A percentile compares a stretch with the other conserved stretches of the same genome.
Evolutionary conservation across 2,797 vertebrate genomes (phyloP).

Genomic region (Glyptemys insculpta): DNA sequence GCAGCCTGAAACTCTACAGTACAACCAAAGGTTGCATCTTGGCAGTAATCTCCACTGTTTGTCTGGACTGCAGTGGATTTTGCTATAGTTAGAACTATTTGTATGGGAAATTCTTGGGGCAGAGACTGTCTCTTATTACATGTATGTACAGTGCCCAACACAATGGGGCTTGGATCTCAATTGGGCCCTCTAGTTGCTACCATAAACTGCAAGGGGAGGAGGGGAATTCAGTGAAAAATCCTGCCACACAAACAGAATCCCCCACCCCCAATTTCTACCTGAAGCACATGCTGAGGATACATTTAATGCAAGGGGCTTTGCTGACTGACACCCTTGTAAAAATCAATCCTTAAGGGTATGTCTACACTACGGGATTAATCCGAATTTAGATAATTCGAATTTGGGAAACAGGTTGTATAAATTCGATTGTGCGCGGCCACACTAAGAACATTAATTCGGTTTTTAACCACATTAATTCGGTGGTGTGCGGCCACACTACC

Average conservation of each 20-base stretch:
- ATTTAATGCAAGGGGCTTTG: constrained; percentile 41
- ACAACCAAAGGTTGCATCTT: background rate
- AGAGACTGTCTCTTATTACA: constrained; percentile 4
- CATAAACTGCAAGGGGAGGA: constrained; percentile 9
- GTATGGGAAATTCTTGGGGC: background rate
- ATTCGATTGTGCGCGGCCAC: no score
- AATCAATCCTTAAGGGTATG: constrained; percentile 75
- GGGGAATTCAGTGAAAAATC: constrained; percentile 32
- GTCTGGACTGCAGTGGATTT: background rate
- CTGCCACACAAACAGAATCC: constrained; percentile 31
- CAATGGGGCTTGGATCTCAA: background rate
- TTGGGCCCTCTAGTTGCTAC: background rate
- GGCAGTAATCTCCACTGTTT: background rate
- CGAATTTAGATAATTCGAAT: no score
- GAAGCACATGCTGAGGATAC: constrained; percentile 58
- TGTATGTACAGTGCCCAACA: background rate
- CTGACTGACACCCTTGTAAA: constrained; percentile 76
- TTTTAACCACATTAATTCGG: no score
- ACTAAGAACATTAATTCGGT: no score
- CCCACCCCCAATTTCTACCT: constrained; percentile 38
- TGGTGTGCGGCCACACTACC: no score
- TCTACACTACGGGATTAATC: no score
- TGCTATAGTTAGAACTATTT: background rate
- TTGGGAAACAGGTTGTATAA: no score
- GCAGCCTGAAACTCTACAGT: background rate